These are phyloP conservation scores for Synergus japonicus DNA, from an alignment of 2,888 invertebrate genomes.

Conservation along the genomic window DNA sequence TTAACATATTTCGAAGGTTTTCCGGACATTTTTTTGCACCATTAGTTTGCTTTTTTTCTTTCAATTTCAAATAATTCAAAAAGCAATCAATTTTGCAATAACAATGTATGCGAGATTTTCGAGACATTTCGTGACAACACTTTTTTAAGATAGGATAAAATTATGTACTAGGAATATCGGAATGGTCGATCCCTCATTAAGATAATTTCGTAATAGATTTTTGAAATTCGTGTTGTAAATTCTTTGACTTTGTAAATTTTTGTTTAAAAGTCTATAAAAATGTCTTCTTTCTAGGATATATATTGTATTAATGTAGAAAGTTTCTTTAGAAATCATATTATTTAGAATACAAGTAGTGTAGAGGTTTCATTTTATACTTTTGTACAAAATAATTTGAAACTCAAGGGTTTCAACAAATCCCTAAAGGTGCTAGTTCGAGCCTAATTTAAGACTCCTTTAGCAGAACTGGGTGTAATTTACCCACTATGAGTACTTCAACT, in stretches of 20 bases:
- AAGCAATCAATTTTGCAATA: too few relatives aligned
- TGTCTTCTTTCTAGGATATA: background rate
- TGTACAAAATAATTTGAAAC: background rate
- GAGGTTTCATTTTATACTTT: background rate
- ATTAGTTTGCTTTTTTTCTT: too few relatives aligned
- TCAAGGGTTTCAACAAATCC: background rate
- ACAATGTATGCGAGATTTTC: too few relatives aligned
- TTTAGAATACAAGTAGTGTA: background rate
- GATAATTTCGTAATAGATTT: too few relatives aligned
- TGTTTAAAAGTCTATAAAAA: background rate
- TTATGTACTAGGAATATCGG: too few relatives aligned
- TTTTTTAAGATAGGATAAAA: too few relatives aligned
- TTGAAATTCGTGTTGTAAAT: background rate
- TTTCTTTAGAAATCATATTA: background rate
- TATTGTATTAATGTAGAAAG: background rate
- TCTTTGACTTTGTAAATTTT: background rate
- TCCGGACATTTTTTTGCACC: too few relatives aligned
- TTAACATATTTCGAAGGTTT: too few relatives aligned
- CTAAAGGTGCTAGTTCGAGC: slow-evolving; percentile 1
- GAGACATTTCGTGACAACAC: too few relatives aligned
- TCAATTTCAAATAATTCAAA: too few relatives aligned
- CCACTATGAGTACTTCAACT: background rate
- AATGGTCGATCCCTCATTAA: too few relatives aligned
- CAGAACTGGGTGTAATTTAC: background rate
- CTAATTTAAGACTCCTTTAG: slow-evolving; percentile 20